Conservation (phyloP, 2,113 vertebrate genomes). For the Psammodynastes pulverulentus region DNA sequence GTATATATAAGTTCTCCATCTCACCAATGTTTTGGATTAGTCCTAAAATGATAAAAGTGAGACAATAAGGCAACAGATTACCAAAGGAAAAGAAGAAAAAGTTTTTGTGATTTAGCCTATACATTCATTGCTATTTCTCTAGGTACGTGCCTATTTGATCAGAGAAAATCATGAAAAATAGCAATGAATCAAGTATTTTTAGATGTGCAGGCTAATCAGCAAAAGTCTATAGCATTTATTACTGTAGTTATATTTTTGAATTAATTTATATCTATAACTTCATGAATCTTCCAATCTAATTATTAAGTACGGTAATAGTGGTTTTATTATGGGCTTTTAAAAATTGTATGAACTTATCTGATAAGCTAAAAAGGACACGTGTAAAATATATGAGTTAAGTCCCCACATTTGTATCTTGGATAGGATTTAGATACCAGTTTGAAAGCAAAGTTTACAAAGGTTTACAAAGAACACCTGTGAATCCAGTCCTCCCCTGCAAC, state of each 20-base stretch:
- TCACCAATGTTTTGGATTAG: not conserved
- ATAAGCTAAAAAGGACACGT: not conserved
- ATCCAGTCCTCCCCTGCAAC: not conserved
- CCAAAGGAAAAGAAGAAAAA: not conserved
- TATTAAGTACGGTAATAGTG: not conserved
- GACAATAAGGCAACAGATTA: not conserved
- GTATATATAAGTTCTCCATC: not conserved
- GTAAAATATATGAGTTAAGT: not conserved
- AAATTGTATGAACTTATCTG: not conserved
- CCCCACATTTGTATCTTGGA: not conserved
- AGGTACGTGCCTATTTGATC: not conserved
- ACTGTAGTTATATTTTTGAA: not conserved
- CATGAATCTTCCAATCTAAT: not conserved
- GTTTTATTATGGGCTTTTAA: not conserved
- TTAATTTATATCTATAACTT: not conserved
- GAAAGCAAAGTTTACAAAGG: slow-evolving; percentile 1
- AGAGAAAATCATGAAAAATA: not conserved
- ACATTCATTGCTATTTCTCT: not conserved
- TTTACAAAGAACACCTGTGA: slow-evolving; percentile 18
- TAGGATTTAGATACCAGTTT: not conserved
- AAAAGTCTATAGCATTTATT: not conserved
- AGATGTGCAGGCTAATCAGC: not conserved
- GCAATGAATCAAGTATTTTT: not conserved
- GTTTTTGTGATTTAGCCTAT: no score
- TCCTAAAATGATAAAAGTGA: not conserved